phyloP scores from a whole-genome alignment of 2,797 vertebrate genomes.

The Parauchenoglanis ngamensis region DNA sequence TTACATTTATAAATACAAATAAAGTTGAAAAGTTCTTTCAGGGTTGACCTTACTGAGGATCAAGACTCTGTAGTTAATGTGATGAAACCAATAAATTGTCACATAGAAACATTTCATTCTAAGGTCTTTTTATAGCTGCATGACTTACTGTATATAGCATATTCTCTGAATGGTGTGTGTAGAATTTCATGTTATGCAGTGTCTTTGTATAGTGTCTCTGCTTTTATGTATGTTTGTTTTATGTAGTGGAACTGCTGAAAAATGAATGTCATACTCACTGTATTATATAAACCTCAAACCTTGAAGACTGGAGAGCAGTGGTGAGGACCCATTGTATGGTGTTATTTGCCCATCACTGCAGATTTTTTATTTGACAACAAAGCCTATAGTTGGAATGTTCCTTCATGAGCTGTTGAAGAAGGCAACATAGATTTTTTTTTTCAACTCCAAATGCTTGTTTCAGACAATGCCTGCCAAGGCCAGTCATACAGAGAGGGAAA shows the following conservation, averaged over 20 bases:
- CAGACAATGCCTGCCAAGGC: constrained; percentile 6
- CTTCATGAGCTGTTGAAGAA: constrained; percentile 14
- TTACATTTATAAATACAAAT: not conserved
- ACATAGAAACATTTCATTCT: not conserved
- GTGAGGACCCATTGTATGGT: not conserved
- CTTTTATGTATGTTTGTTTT: too few relatives aligned
- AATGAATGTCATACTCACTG: not conserved
- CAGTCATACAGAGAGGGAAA: constrained; percentile 7
- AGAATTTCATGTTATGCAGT: not conserved
- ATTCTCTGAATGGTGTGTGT: not conserved
- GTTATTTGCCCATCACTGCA: constrained; percentile 5
- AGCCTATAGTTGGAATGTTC: constrained; percentile 8
- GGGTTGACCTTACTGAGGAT: not conserved
- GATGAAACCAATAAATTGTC: not conserved
- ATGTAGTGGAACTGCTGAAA: not conserved
- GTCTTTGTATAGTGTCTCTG: not conserved
- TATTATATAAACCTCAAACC: not conserved
- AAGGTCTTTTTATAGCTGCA: not conserved
- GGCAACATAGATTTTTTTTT: constrained; percentile 20
- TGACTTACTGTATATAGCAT: not conserved
- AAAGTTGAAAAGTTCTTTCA: not conserved
- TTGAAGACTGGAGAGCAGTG: constrained; percentile 2
- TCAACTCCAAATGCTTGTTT: not conserved
- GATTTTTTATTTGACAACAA: constrained; percentile 5
- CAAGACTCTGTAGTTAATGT: not conserved